These are phyloP conservation scores for Drosophila mayaguana DNA, from an alignment of 2,888 invertebrate species.

Conservation along the genomic window DNA sequence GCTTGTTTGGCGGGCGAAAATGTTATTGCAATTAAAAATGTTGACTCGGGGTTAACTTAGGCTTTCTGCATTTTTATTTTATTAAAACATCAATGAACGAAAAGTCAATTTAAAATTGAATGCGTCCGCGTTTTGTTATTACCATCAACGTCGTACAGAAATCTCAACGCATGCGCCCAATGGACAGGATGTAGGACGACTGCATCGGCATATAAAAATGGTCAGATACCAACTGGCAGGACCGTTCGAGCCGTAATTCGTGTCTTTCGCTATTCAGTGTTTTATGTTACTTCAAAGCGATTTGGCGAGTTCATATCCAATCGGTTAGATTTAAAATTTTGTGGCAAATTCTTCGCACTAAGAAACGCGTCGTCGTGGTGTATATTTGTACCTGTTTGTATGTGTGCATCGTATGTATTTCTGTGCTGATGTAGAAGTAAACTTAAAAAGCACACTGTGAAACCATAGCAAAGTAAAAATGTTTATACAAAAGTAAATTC, in stretches of 20 bases:
- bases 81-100: background rate
- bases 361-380: conserved; percentile 12
- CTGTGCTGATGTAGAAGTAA: conserved; percentile 29
- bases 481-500: conserved; percentile 78
- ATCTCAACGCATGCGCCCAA: conserved; percentile 44
- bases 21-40: conserved; percentile 6
- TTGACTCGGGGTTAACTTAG: conserved; percentile 2
- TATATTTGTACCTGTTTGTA: conserved; percentile 19
- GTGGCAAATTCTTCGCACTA: conserved; percentile 43
- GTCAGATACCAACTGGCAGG: conserved; percentile 19
- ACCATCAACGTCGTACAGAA: conserved; percentile 5
- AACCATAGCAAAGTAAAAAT: conserved; percentile 72
- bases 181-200: conserved; percentile 51
- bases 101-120: conserved; percentile 1
- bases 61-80: background rate
- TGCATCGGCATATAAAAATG: conserved; percentile 30
- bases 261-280: conserved; percentile 52
- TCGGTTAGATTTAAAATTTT: conserved; percentile 33
- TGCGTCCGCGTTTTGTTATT: conserved; percentile 26
- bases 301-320: conserved; percentile 45
- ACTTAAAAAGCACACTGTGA: conserved; percentile 51
- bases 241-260: conserved; percentile 35
- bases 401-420: conserved; percentile 30
- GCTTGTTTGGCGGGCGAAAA: conserved; percentile 44
- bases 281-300: conserved; percentile 59